These are phyloP conservation scores for Apotomis betuletana DNA, from an alignment of 2,888 invertebrate genomes.

Conservation along the genomic window DNA sequence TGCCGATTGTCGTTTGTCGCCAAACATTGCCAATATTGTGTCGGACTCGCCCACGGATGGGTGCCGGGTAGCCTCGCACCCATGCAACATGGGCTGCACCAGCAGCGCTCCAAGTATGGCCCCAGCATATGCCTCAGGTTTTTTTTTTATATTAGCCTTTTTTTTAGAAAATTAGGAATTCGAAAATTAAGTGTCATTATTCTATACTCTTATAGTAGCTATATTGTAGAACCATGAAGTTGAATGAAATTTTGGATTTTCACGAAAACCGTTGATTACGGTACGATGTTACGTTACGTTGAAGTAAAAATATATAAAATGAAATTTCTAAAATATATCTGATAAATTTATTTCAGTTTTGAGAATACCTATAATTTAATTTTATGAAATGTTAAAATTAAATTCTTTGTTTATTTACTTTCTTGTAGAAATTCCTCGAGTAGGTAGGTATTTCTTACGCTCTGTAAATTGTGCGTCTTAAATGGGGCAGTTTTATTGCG, in stretches of 20 bases:
- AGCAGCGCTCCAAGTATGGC: slow-evolving; percentile 73
- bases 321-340: too few relatives aligned
- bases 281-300: too few relatives aligned
- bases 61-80: slow-evolving; percentile 45
- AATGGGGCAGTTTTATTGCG: neutral
- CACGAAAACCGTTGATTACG: too few relatives aligned
- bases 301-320: too few relatives aligned
- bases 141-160: slow-evolving; percentile 18
- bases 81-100: slow-evolving; percentile 75
- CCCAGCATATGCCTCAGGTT: slow-evolving; percentile 65
- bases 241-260: too few relatives aligned
- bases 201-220: too few relatives aligned
- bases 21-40: slow-evolving; percentile 28
- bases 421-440: neutral
- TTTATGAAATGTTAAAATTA: neutral
- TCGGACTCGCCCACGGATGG: slow-evolving; percentile 48
- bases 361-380: neutral
- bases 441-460: neutral
- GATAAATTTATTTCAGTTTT: too few relatives aligned
- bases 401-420: neutral
- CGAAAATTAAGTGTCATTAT: too few relatives aligned
- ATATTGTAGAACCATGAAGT: too few relatives aligned
- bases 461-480: neutral
- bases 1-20: slow-evolving; percentile 6
- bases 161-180: slow-evolving; percentile 1